Evolutionary conservation across 2,797 vertebrate species (phyloP).

Genomic region (Channa striata): DNA sequence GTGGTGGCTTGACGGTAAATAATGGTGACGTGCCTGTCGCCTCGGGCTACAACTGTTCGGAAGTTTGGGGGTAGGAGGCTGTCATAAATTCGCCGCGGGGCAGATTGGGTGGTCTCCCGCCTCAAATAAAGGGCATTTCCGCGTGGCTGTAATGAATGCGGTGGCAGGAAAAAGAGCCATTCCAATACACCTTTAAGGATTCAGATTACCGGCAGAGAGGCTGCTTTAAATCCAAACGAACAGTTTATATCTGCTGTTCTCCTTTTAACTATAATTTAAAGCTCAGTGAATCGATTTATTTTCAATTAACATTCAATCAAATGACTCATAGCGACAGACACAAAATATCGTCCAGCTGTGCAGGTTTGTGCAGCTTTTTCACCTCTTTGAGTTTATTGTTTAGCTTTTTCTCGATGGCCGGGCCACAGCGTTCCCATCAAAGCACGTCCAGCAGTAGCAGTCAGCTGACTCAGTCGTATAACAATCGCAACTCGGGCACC

Average conservation of each 20-base stretch:
- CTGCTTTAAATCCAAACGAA: constrained; percentile 24
- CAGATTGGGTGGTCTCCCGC: constrained; percentile 76
- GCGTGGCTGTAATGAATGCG: constrained; percentile 64
- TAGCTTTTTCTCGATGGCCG: constrained; percentile 28
- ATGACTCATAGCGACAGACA: constrained; percentile 2
- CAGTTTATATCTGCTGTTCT: constrained; percentile 17
- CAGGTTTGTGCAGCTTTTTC: constrained; percentile 18
- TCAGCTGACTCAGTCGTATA: background rate
- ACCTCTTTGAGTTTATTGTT: constrained; percentile 42
- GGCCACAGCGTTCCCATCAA: constrained; percentile 45
- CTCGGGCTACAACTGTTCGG: constrained; percentile 69
- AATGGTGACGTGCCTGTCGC: constrained; percentile 77
- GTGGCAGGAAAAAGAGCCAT: constrained; percentile 30
- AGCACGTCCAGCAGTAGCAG: constrained; percentile 27
- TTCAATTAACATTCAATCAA: constrained; percentile 30
- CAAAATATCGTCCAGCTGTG: constrained; percentile 24
- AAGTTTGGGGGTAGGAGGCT: constrained; percentile 48
- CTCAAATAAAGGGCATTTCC: constrained; percentile 54
- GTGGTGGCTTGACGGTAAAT: constrained; percentile 74
- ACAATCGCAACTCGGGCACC: background rate
- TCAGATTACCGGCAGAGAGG: constrained; percentile 34
- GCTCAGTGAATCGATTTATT: constrained; percentile 30
- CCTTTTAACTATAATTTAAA: constrained; percentile 31
- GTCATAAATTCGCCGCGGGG: constrained; percentile 65
- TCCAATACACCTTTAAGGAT: constrained; percentile 36